phyloP scores from a whole-genome alignment of 2,888 invertebrate genomes.

The Drepanosiphum platanoidis region DNA sequence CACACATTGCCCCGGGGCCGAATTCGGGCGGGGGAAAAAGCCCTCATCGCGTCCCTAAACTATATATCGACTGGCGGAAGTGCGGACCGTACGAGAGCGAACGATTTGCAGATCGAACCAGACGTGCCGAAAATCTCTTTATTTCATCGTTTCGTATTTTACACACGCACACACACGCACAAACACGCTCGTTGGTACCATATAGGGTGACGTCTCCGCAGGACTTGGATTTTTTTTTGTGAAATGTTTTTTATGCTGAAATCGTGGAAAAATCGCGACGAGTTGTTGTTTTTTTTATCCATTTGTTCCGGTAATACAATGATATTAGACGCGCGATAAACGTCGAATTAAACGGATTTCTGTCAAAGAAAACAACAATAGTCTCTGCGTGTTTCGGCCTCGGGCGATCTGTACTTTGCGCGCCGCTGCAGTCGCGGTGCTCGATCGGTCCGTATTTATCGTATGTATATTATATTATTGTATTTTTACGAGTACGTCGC shows the following conservation, averaged over 20 bases:
- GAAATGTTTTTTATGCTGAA: slow-evolving; percentile 44
- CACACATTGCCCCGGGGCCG: slow-evolving; percentile 22
- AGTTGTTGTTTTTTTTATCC: neutral
- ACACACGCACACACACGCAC: neutral
- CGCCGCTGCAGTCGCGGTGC: neutral
- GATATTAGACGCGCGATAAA: too few relatives aligned
- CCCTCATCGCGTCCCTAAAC: slow-evolving; percentile 6
- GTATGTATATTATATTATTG: neutral
- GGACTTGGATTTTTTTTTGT: slow-evolving; percentile 5
- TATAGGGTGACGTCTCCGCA: slow-evolving; percentile 26
- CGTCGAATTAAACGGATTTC: slow-evolving; percentile 1
- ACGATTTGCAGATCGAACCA: slow-evolving; percentile 9
- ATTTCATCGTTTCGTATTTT: neutral
- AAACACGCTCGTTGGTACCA: neutral
- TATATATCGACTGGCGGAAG: neutral
- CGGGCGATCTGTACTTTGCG: too few relatives aligned
- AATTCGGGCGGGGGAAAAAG: neutral
- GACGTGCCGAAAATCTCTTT: slow-evolving; percentile 7
- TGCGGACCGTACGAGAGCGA: neutral
- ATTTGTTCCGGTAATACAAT: neutral
- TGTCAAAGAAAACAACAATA: slow-evolving; percentile 45
- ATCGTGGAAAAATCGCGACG: slow-evolving; percentile 35
- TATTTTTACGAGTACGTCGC: too few relatives aligned
- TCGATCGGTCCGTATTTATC: neutral
- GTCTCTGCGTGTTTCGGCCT: slow-evolving; percentile 6